Conservation (phyloP, 92 coral and sea anemone genomes). For the Zoanthus solanderi region DNA sequence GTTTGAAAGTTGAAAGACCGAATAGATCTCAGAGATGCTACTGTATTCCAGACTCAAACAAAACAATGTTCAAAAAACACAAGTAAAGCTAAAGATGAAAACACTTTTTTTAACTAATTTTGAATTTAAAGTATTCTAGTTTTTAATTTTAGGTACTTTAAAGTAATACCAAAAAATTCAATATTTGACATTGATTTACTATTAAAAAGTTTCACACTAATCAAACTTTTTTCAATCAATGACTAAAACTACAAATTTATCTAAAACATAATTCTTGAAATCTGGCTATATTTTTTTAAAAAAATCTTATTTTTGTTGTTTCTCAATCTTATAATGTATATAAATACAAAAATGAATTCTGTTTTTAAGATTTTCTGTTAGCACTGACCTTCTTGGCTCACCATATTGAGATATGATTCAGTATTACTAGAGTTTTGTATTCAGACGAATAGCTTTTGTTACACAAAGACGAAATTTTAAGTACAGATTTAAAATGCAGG, state of each 20-base stretch:
- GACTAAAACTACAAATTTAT: background rate
- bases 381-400: slow-evolving; percentile 36
- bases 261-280: background rate
- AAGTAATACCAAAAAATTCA: too few relatives aligned
- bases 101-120: too few relatives aligned
- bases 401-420: slow-evolving; percentile 21
- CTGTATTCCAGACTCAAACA: too few relatives aligned
- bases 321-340: background rate
- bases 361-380: background rate
- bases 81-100: too few relatives aligned
- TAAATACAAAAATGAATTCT: background rate
- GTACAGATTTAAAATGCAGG: slow-evolving; percentile 10
- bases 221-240: too few relatives aligned
- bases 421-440: background rate
- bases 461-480: slow-evolving; percentile 16
- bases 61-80: too few relatives aligned
- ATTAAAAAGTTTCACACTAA: too few relatives aligned
- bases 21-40: too few relatives aligned
- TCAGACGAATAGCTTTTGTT: background rate
- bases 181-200: too few relatives aligned
- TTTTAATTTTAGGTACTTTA: too few relatives aligned
- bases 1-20: too few relatives aligned
- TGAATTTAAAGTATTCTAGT: too few relatives aligned
- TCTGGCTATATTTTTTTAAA: background rate
- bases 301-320: background rate